A percentile compares a stretch with the other conserved stretches of the same genome.
Evolutionary conservation across 2,888 invertebrate genomes (phyloP).

Genomic region (Bruchidius siliquastri): DNA sequence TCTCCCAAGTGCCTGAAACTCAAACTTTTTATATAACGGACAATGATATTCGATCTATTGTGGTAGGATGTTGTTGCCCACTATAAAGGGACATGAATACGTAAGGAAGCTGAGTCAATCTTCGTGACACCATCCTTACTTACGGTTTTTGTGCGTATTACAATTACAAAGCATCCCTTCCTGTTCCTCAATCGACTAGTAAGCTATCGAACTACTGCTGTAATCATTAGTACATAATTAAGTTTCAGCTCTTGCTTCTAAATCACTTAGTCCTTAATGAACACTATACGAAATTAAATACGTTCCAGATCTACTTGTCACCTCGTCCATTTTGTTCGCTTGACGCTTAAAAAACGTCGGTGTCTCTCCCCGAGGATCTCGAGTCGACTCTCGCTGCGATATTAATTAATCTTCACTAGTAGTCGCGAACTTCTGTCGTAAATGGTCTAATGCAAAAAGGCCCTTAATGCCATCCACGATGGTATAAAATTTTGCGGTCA

Average conservation of each 20-base stretch:
- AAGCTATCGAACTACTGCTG: too few relatives aligned
- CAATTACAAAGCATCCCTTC: too few relatives aligned
- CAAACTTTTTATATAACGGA: too few relatives aligned
- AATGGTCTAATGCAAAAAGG: neutral
- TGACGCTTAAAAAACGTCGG: neutral
- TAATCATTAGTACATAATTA: neutral
- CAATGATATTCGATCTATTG: too few relatives aligned
- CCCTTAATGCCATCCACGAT: neutral
- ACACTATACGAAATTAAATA: neutral
- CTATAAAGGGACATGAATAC: too few relatives aligned
- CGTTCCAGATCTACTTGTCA: neutral
- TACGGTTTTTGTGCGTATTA: too few relatives aligned
- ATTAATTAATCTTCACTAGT: neutral
- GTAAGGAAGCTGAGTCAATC: too few relatives aligned
- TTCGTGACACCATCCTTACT: too few relatives aligned
- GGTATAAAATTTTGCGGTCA: neutral
- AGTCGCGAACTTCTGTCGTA: neutral
- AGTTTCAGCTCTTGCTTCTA: neutral
- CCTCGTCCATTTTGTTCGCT: neutral
- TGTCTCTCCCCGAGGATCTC: neutral
- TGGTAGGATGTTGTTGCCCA: too few relatives aligned
- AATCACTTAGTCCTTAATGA: neutral
- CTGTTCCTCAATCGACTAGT: too few relatives aligned
- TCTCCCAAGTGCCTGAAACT: too few relatives aligned
- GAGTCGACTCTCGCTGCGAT: neutral